Percentiles rank a stretch among this genome's conserved stretches.
Conservation (phyloP, 1,140 invertebrate genomes). For the Zaprionus camerounensis region DNA sequence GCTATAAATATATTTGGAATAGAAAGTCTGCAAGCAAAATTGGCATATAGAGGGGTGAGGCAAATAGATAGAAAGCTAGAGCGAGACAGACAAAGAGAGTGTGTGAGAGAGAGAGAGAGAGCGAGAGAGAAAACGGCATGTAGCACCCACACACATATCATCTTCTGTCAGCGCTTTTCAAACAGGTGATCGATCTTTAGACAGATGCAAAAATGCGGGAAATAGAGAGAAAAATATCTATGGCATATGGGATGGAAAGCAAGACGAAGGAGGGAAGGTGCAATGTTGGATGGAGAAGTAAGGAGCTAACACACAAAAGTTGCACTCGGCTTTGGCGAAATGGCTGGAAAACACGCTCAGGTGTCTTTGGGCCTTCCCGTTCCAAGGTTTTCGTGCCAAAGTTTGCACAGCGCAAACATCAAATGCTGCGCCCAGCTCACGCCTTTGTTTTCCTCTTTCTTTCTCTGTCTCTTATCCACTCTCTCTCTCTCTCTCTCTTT, state of each 20-base stretch:
- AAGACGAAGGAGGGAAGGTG: not conserved
- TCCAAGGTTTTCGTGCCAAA: slow-evolving; percentile 75
- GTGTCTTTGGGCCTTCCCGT: slow-evolving; percentile 28
- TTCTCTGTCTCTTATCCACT: not conserved
- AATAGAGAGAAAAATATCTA: not conserved
- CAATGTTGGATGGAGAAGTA: too few relatives aligned
- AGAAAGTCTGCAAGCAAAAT: slow-evolving; percentile 76
- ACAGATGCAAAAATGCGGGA: slow-evolving; percentile 33
- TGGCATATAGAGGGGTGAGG: slow-evolving; percentile 8
- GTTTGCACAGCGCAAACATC: slow-evolving; percentile 77
- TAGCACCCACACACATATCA: slow-evolving; percentile 21
- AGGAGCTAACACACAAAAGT: slow-evolving; percentile 15
- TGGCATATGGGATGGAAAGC: not conserved
- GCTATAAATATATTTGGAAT: slow-evolving; percentile 77
- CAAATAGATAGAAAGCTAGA: slow-evolving; percentile 9
- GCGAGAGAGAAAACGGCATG: not conserved
- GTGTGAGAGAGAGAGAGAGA: slow-evolving; percentile 1
- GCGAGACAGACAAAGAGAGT: slow-evolving; percentile 1
- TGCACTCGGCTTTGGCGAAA: slow-evolving; percentile 22
- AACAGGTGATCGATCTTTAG: slow-evolving; percentile 76
- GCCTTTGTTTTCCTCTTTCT: slow-evolving; percentile 28
- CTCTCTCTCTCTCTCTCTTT: slow-evolving; percentile 9
- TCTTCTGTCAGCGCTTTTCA: slow-evolving; percentile 56
- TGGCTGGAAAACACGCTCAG: slow-evolving; percentile 60
- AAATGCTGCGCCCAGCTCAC: slow-evolving; percentile 64